Evolutionary conservation across 2,888 invertebrate genomes (phyloP).

Genomic region (Lasioglossum malachurum): DNA sequence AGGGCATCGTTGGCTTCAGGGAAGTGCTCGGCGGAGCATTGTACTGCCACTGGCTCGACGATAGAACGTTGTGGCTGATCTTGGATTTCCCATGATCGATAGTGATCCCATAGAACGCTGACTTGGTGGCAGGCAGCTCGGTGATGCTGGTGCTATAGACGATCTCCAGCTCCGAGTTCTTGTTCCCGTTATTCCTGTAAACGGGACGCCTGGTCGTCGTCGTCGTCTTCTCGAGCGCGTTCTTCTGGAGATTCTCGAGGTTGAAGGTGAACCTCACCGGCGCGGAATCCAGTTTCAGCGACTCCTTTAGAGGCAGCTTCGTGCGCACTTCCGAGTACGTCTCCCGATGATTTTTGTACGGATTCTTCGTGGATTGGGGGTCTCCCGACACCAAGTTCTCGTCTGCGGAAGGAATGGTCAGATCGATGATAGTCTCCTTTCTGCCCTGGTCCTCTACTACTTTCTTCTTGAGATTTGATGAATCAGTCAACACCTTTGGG

Average conservation of each 20-base stretch:
- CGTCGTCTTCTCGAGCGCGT: constrained; percentile 16
- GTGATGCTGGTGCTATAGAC: constrained; percentile 61
- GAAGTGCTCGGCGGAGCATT: constrained; percentile 79
- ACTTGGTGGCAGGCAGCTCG: constrained; percentile 22
- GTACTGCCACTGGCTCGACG: constrained; percentile 84
- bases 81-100: constrained; percentile 58
- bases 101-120: constrained; percentile 20
- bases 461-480: constrained; percentile 30
- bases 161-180: constrained; percentile 28
- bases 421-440: background rate
- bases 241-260: constrained; percentile 69
- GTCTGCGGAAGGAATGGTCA: background rate
- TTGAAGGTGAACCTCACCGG: constrained; percentile 80
- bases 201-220: constrained; percentile 47
- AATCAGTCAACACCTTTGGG: constrained; percentile 60
- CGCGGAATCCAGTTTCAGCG: constrained; percentile 59
- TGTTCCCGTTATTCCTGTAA: constrained; percentile 22
- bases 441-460: background rate
- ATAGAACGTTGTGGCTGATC: constrained; percentile 71
- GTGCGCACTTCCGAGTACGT: constrained; percentile 70
- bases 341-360: constrained; percentile 74
- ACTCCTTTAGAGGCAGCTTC: constrained; percentile 56
- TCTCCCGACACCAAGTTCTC: constrained; percentile 50
- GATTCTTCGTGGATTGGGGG: constrained; percentile 9
- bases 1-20: constrained; percentile 40